Base-by-base conservation (phyloP, 1,140 invertebrate genomes). In the Leptoteleia sp. region DNA sequence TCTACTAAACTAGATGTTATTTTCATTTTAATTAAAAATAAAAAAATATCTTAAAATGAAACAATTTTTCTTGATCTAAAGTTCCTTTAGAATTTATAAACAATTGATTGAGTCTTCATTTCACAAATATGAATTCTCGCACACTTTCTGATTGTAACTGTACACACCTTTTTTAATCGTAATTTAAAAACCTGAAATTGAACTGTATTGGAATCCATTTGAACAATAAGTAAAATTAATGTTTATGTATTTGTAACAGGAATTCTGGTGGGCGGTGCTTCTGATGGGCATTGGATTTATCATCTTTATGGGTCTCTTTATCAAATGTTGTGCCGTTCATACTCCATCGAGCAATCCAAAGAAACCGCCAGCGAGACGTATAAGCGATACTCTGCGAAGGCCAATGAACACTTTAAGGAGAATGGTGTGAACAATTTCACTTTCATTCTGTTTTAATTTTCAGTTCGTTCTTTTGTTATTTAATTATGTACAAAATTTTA, bases 321-420 rank as follows among this genome's bases (percentile, higher is more conserved):
- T 99, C 80, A 99, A 99, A 88, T 98, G 98, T 86, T 99, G 98
- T 90, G 98, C 98, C 9, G 98, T 99, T 48, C 98, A 99, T 87
- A 99, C 98, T 35, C 98, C 98, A 12, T 98, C 97, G 42, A 97
- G 95, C 47, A 99, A 99, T 92, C 98, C 98, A 6, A 97, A 97
- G 86, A 95, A 96, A 83, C 94, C 95, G 43, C 95, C 96, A 0
- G 95, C 95, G 3, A 92, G 95, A 75, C 92, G 95, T 61, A 92
- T 97, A 65, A 95, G 94, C 75, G 96, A 98, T 87, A 97, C 96
- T 8, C 89, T 98, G 7, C 91, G 96, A 35, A 92, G 95, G 75
- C 96, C 96, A 9, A 96, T 97, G 92, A 95, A 96, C 84, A 97
- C 96, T 16, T 87, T 97, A 19, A 90, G 95, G 80, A 91, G 95